Evolutionary conservation across 2,113 vertebrate species (phyloP).

Genomic region (Callorhinus ursinus): DNA sequence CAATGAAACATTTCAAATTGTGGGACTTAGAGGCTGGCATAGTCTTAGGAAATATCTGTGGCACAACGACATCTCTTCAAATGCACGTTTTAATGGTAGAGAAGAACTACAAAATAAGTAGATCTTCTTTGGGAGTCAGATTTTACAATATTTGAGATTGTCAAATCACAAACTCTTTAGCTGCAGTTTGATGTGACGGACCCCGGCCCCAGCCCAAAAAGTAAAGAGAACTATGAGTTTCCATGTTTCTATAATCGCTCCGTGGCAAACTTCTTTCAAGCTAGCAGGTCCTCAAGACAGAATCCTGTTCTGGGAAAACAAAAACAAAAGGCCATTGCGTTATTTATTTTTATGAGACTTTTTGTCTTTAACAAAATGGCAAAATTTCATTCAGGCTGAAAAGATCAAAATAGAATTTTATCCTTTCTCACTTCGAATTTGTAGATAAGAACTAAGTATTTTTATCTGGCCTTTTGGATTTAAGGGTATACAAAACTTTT

Average conservation of each 20-base stretch:
- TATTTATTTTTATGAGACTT: constrained; percentile 15
- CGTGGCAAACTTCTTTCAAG: background rate
- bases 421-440: constrained; percentile 42
- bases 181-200: background rate
- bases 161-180: background rate
- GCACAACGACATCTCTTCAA: background rate
- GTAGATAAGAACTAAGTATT: background rate
- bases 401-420: constrained; percentile 56
- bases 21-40: background rate
- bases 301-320: background rate
- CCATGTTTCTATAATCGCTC: background rate
- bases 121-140: background rate
- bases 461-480: constrained; percentile 36
- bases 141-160: background rate
- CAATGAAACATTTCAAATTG: background rate
- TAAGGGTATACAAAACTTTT: background rate
- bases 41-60: background rate
- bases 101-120: constrained; percentile 50
- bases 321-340: background rate
- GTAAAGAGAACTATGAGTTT: background rate
- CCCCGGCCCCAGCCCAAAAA: background rate
- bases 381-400: constrained; percentile 55
- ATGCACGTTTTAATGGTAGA: constrained; percentile 9
- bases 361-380: constrained; percentile 61
- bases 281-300: background rate